These are phyloP conservation scores for Thripadectes ignobilis DNA, from an alignment of 2,797 vertebrate species.

Conservation along the genomic window DNA sequence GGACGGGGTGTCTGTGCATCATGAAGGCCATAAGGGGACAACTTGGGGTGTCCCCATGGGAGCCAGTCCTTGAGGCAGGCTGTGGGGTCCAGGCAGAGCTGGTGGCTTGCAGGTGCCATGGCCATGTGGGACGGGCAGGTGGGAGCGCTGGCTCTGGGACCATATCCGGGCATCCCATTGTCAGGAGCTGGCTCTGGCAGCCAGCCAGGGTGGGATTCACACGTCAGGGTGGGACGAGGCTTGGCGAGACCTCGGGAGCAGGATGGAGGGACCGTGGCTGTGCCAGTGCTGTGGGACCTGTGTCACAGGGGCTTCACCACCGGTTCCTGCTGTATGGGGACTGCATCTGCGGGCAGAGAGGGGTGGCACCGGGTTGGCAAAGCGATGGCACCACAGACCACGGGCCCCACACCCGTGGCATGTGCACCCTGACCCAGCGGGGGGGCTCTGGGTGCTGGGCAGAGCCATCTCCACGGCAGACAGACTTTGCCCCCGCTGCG, in stretches of 20 bases:
- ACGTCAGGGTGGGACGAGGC: not conserved
- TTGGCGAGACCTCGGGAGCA: not conserved
- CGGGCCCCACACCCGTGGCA: rapidly evolving
- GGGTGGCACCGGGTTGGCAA: not conserved
- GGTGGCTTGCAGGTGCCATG: not conserved
- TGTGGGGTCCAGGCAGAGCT: not conserved
- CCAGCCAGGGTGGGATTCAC: not conserved
- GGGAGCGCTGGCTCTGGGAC: not conserved
- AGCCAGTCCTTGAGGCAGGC: not conserved
- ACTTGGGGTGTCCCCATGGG: not conserved
- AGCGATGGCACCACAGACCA: rapidly evolving
- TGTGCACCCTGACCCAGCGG: not conserved
- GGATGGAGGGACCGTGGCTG: not conserved
- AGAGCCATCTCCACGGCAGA: not conserved
- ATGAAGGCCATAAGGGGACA: not conserved
- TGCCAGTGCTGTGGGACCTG: not conserved
- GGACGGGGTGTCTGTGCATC: not conserved
- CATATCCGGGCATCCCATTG: rapidly evolving
- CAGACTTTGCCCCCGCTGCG: not conserved
- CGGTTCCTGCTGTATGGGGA: slow-evolving; percentile 70
- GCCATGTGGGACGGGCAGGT: not conserved
- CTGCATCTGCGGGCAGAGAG: slow-evolving; percentile 64
- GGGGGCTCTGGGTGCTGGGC: not conserved
- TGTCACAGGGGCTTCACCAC: slow-evolving; percentile 56
- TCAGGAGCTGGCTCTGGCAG: not conserved